Base-by-base conservation (phyloP, 2,888 invertebrate genomes). In the Liodrosophila aerea region DNA sequence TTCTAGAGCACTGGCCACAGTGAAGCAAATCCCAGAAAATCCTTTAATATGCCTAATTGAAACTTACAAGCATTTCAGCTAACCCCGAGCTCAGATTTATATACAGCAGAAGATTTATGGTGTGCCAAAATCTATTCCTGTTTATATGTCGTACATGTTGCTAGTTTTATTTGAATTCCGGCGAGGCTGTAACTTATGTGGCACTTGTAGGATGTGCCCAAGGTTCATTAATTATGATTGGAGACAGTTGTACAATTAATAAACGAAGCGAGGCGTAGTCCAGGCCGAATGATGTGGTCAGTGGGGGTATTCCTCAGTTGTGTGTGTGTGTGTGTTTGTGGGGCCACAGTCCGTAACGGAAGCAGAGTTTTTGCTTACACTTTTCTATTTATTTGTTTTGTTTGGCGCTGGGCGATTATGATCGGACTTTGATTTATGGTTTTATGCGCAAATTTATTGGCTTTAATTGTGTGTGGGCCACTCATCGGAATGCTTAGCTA, bases 171-270 rank as follows among this genome's bases (percentile, higher is more conserved):
- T 68, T 59, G 62, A 71, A 64, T 71, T 77, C 74, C 56, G 22
- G 4, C 11, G 37, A 46, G 47, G 57, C 58, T 39, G 67, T 64
- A 61, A 47, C 37, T 31, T 22, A 22, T 22, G 22, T 22, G 22
- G 22, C 33, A 40, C 41, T 57, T 37, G 52, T 52, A 72, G 82
- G 78, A 84, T 78, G 77, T 74, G 65, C 58, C 56, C 39, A 69
- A 83, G 72, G 84, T 87, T 86, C 86, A 86, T 86, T 86, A 86
- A 86, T 86, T 86, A 87, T 86, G 80, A 86, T 85, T 87, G 87
- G 81, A 82, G 78, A 87, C 84, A 86, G 81, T 73, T 81, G 75
- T 68, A 84, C 86, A 84, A 86, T 82, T 82, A 82, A 86, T 82
- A 86, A 78, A 72, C 59, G 82, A 52, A 69, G 74, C 49, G 36